A percentile compares a stretch with the other conserved stretches of the same genome.
Conservation (phyloP, 1,140 invertebrate genomes). For the Parapsyche elsis region DNA sequence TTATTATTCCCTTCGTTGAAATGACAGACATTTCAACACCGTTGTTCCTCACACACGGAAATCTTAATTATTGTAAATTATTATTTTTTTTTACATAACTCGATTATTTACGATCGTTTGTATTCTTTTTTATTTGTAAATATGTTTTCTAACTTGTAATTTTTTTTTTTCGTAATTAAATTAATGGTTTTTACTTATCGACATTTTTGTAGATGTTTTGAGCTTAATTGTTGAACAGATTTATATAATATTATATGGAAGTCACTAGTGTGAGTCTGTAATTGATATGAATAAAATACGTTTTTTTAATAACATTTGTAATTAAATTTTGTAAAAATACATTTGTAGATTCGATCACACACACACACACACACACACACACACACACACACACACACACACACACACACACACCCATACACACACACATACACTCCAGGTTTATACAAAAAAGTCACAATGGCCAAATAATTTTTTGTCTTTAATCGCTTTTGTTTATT, state of each 20-base stretch:
- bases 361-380: too few species aligned
- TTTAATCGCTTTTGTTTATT: slow-evolving; percentile 12
- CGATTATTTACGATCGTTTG: neutral
- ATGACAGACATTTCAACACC: neutral
- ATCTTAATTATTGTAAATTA: neutral
- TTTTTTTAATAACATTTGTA: neutral
- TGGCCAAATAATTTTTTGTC: slow-evolving; percentile 12
- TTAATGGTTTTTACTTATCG: neutral
- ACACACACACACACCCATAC: too few species aligned
- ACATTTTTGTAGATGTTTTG: slow-evolving; percentile 9
- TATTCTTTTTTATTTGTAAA: slow-evolving; percentile 9
- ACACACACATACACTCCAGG: neutral
- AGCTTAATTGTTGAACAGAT: slow-evolving; percentile 18
- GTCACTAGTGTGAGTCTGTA: too few species aligned
- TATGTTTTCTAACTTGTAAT: slow-evolving; percentile 3
- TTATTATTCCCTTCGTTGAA: neutral
- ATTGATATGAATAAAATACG: too few species aligned
- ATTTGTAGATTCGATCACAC: too few species aligned
- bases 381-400: too few species aligned
- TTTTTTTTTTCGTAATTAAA: neutral
- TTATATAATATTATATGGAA: neutral
- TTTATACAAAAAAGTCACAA: slow-evolving; percentile 26
- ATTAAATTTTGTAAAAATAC: slow-evolving; percentile 6
- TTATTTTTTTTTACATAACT: neutral
- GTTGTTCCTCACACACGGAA: neutral